Conservation (phyloP, 2,113 vertebrate genomes). For the Lethenteron camtschaticum region DNA sequence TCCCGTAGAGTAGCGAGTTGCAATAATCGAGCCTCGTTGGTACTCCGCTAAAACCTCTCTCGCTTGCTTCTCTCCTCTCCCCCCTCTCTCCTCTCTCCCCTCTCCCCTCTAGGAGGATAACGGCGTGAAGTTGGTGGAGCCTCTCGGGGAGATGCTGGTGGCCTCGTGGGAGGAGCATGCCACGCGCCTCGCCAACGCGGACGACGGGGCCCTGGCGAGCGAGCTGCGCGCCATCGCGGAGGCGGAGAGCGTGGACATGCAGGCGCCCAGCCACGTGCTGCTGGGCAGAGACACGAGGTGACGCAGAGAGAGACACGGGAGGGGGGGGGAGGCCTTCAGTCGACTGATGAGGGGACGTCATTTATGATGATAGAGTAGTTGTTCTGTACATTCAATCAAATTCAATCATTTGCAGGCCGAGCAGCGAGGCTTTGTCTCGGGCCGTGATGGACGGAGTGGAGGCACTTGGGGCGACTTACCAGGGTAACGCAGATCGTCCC, state of each 20-base stretch:
- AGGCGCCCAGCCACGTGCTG: constrained; percentile 33
- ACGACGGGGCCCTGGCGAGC: constrained; percentile 31
- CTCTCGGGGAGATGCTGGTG: constrained; percentile 77
- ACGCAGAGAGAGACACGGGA: no score
- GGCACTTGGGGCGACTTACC: constrained; percentile 35
- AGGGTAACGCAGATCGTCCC: constrained; percentile 25
- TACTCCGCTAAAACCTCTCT: not conserved
- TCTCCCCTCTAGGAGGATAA: constrained; percentile 50
- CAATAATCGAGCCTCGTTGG: no score
- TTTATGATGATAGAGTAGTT: no score
- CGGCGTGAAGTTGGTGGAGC: constrained; percentile 72
- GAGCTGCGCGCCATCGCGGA: constrained; percentile 33
- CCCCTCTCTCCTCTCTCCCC: not conserved
- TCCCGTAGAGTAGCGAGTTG: no score
- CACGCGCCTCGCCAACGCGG: constrained; percentile 53
- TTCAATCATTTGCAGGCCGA: constrained; percentile 28
- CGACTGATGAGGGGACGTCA: no score
- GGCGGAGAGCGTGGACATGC: constrained; percentile 37
- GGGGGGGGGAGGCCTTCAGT: no score
- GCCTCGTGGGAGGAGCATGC: constrained; percentile 59
- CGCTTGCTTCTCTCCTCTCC: not conserved
- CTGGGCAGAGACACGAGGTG: constrained; percentile 81
- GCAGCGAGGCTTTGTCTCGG: constrained; percentile 43
- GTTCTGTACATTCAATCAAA: no score
- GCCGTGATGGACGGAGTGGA: constrained; percentile 53